Conservation (phyloP, 2,888 invertebrate genomes). For the Eristalis arbustorum region DNA sequence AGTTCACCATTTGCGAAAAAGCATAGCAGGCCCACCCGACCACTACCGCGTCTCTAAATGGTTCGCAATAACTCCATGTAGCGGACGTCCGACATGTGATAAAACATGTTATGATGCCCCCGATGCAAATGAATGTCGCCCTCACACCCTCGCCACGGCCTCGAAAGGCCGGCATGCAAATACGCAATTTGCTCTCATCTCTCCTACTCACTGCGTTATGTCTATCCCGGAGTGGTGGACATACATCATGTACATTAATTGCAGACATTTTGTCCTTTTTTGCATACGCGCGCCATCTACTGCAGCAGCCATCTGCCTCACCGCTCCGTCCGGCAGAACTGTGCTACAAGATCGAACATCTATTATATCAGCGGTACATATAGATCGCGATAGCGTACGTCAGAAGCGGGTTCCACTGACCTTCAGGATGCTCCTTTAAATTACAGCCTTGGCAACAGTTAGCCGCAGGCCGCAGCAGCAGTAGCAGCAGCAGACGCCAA, state of each 20-base stretch:
- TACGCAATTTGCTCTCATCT: conserved; percentile 43
- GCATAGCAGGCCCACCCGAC: conserved; percentile 18
- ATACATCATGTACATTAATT: conserved; percentile 66
- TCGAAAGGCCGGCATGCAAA: conserved; percentile 43
- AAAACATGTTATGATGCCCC: conserved; percentile 66
- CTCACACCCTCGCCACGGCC: background rate
- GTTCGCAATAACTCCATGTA: conserved; percentile 53
- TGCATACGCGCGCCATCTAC: background rate
- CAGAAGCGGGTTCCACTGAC: conserved; percentile 54
- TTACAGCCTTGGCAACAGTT: conserved; percentile 55
- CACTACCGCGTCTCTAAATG: conserved; percentile 20
- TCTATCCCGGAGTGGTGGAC: conserved; percentile 55
- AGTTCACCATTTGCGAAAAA: conserved; percentile 43
- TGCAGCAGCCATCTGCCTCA: background rate
- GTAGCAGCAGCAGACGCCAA: conserved; percentile 46
- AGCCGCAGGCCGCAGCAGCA: conserved; percentile 25
- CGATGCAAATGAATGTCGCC: background rate
- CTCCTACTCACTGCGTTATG: background rate
- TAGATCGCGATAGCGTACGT: conserved; percentile 25
- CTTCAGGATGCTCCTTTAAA: conserved; percentile 59
- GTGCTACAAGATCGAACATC: conserved; percentile 25
- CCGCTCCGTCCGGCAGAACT: background rate
- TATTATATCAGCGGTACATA: conserved; percentile 3
- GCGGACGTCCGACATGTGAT: conserved; percentile 67
- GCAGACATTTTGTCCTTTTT: conserved; percentile 52